phyloP scores from a whole-genome alignment of 23 tunicate genomes.

The Oikopleura vanhoeffeni region DNA sequence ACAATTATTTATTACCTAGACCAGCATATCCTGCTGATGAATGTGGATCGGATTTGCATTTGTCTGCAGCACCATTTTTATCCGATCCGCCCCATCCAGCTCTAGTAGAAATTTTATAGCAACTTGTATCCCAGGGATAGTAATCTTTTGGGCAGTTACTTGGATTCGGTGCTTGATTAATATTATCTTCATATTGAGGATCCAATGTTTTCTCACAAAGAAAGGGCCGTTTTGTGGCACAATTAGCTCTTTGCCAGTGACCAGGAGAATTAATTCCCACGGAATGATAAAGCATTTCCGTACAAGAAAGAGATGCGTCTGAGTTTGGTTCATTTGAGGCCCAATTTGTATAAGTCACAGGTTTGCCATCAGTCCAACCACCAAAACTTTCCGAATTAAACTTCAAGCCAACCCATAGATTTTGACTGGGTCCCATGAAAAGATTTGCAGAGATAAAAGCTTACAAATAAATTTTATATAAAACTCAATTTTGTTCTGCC shows the following conservation, averaged over 20 bases:
- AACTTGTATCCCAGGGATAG: slow-evolving; percentile 7
- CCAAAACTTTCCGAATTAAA: slow-evolving; percentile 23
- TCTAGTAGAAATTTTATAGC: neutral
- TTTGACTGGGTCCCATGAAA: slow-evolving; percentile 16
- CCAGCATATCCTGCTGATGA: neutral
- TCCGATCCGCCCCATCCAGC: neutral
- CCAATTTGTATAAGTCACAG: slow-evolving; percentile 55
- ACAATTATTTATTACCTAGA: no score
- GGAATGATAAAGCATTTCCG: slow-evolving; percentile 28
- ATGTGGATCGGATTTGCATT: neutral
- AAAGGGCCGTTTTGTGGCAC: slow-evolving; percentile 22
- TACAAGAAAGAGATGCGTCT: slow-evolving; percentile 23
- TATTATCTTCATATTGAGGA: neutral
- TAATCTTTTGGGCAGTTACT: neutral
- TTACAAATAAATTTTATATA: no score
- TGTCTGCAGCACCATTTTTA: neutral
- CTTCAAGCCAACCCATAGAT: slow-evolving; percentile 46
- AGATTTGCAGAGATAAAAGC: slow-evolving; percentile 49
- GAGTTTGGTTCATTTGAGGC: slow-evolving; percentile 38
- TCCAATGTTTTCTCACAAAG: slow-evolving; percentile 21
- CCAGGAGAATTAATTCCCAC: slow-evolving; percentile 14
- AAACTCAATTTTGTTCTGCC: no score
- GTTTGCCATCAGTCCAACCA: slow-evolving; percentile 53
- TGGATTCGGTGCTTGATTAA: slow-evolving; percentile 12
- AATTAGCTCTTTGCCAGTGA: slow-evolving; percentile 17